These are phyloP conservation scores for Psococerastis gibbosa DNA, from an alignment of 2,888 invertebrate species.

Conservation along the genomic window DNA sequence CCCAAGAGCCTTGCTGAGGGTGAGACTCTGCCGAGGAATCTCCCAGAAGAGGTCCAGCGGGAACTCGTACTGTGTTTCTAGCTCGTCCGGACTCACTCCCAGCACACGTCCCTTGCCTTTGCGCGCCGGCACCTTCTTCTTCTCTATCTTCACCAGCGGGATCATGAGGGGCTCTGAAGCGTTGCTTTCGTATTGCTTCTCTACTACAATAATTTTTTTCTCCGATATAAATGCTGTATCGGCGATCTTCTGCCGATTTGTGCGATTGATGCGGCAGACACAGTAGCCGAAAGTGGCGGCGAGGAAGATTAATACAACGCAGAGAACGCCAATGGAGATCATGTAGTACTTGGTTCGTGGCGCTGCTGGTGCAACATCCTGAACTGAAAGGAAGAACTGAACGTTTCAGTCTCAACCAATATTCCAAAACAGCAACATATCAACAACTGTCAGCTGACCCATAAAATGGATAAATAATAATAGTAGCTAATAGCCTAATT, in stretches of 20 bases:
- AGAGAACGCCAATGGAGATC: background rate
- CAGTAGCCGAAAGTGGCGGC: background rate
- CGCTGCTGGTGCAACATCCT: background rate
- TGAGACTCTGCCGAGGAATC: slow-evolving; percentile 57
- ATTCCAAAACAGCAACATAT: background rate
- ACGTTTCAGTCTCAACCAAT: background rate
- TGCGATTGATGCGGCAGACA: background rate
- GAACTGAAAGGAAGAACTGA: background rate
- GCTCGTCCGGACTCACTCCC: slow-evolving; percentile 24
- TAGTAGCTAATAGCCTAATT: no score
- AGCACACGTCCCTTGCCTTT: slow-evolving; percentile 34
- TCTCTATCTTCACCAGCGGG: slow-evolving; percentile 84
- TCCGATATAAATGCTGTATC: slow-evolving; percentile 6
- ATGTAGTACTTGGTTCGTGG: background rate
- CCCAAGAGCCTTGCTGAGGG: slow-evolving; percentile 68
- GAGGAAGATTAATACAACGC: background rate
- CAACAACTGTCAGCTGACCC: no score
- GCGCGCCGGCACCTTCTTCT: slow-evolving; percentile 54
- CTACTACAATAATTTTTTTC: slow-evolving; percentile 1
- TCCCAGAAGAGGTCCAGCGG: slow-evolving; percentile 94
- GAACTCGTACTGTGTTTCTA: slow-evolving; percentile 85
- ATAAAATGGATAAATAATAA: no score
- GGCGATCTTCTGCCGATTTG: slow-evolving; percentile 3
- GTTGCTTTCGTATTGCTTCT: slow-evolving; percentile 1
- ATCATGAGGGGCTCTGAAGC: slow-evolving; percentile 33